Conservation (phyloP, 2,113 vertebrate species). For the Caranx ignobilis region DNA sequence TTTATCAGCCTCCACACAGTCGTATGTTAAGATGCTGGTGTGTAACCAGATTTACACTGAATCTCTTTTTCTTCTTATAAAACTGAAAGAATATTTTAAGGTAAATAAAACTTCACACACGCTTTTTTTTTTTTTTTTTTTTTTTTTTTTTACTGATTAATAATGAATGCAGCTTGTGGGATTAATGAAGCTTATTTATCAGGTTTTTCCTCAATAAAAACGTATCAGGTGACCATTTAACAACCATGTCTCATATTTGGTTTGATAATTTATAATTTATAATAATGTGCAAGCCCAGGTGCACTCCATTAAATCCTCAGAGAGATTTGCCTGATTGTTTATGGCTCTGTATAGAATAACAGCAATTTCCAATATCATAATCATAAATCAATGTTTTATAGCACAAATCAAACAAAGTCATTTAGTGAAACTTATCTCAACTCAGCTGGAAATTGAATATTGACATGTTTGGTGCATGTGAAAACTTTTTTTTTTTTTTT, state of each 20-base stretch:
- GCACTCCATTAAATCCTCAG: background rate
- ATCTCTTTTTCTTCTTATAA: background rate
- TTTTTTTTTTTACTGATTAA: background rate
- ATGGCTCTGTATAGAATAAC: background rate
- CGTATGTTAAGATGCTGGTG: too few relatives aligned
- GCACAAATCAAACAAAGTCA: background rate
- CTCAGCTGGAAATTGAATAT: background rate
- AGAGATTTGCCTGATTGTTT: background rate
- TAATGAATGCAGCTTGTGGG: background rate
- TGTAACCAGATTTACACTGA: too few relatives aligned
- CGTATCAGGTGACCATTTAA: background rate
- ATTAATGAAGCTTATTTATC: background rate
- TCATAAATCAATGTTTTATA: background rate
- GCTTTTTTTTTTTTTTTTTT: too few relatives aligned
- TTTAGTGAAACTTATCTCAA: background rate
- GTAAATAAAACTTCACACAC: background rate
- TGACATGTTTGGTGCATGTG: background rate
- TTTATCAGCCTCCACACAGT: background rate
- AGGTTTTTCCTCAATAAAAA: background rate
- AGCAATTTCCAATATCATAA: background rate
- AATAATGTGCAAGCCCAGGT: constrained; percentile 9
- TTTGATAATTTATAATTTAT: background rate
- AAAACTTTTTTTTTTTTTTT: background rate
- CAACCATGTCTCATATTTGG: background rate
- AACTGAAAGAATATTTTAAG: background rate